A percentile compares a stretch with the other conserved stretches of the same genome.
These are phyloP conservation scores for Lonchura striata DNA, from an alignment of 2,113 vertebrate species.

Conservation along the genomic window DNA sequence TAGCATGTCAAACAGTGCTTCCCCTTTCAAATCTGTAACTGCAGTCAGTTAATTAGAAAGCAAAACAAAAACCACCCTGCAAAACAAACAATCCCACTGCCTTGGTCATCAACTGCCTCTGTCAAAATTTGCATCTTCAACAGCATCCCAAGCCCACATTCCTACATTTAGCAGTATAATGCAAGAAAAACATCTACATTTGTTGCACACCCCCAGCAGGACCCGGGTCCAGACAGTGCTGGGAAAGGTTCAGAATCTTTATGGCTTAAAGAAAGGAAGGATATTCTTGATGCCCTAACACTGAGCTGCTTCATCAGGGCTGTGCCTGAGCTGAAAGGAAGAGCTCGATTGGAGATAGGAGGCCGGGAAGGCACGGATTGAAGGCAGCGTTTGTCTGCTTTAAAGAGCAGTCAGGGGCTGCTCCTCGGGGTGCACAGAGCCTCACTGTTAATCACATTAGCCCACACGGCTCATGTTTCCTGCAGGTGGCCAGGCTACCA, in stretches of 20 bases:
- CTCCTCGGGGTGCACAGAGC: background rate
- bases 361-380: background rate
- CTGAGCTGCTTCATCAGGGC: background rate
- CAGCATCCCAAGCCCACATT: background rate
- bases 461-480: background rate
- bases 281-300: background rate
- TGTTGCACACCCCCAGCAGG: background rate
- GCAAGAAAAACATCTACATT: background rate
- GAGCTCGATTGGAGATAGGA: background rate
- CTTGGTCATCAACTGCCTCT: background rate
- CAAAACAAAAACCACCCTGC: background rate
- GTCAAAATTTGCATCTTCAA: background rate
- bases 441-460: background rate
- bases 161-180: background rate
- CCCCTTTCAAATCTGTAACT: background rate
- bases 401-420: background rate
- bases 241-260: background rate
- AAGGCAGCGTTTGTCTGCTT: background rate
- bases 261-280: background rate
- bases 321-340: background rate
- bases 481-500: conserved; percentile 22
- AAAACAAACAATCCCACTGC: background rate
- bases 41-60: background rate
- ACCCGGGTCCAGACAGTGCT: background rate
- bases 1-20: background rate